phyloP scores from a whole-genome alignment of 2,797 vertebrate species.

The Lemur catta region DNA sequence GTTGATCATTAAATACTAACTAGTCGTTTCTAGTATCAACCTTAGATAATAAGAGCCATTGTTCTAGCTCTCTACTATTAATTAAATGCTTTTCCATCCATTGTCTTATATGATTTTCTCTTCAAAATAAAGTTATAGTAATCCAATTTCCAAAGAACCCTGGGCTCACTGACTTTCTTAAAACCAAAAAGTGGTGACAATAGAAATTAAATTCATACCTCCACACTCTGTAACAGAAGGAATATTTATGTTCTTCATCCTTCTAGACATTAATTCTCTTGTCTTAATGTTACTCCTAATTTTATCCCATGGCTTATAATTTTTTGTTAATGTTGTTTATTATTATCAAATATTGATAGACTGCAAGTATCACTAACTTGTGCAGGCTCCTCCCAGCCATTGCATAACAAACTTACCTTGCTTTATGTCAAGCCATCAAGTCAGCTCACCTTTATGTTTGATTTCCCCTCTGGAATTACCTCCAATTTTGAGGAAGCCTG shows the following conservation, averaged over 20 bases:
- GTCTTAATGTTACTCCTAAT: not conserved
- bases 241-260: not conserved
- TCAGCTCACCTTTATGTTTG: not conserved
- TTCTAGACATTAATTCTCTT: not conserved
- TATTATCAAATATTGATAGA: not conserved
- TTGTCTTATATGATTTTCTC: constrained; percentile 1
- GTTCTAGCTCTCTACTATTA: not conserved
- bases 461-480: not conserved
- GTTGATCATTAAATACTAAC: not conserved
- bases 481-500: not conserved
- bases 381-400: not conserved
- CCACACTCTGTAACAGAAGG: not conserved
- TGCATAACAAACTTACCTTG: not conserved
- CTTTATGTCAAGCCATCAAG: not conserved
- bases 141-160: not conserved
- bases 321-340: not conserved
- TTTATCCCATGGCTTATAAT: not conserved
- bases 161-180: not conserved
- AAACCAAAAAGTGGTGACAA: not conserved
- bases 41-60: not conserved
- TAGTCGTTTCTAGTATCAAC: not conserved
- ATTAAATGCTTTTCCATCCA: not conserved
- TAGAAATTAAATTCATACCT: not conserved
- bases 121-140: not conserved
- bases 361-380: not conserved